phyloP scores from a whole-genome alignment of 2,113 vertebrate genomes.

The Okapia johnstoni region DNA sequence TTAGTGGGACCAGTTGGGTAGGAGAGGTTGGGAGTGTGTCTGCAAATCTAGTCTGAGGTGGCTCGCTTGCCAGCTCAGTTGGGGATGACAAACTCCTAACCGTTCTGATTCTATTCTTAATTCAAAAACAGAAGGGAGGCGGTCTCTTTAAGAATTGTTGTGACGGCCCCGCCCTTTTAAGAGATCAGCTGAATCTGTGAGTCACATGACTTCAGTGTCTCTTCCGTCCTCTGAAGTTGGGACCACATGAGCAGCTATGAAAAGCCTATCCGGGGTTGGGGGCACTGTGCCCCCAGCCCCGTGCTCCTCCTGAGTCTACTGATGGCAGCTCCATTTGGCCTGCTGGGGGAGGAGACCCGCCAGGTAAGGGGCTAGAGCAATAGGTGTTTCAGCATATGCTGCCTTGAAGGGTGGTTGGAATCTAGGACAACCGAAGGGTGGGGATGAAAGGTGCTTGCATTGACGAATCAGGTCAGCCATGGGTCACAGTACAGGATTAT shows the following conservation, averaged over 20 bases:
- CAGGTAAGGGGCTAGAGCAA: slow-evolving; percentile 42
- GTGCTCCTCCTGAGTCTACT: slow-evolving; percentile 40
- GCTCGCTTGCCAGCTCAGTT: neutral
- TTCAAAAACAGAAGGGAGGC: neutral
- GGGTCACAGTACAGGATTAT: neutral
- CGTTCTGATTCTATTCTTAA: neutral
- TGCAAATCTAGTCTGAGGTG: too few species aligned
- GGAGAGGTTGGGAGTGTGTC: neutral
- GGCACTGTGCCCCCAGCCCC: neutral
- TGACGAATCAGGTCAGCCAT: neutral
- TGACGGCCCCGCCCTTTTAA: neutral
- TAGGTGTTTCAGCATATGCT: neutral
- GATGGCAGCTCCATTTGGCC: neutral
- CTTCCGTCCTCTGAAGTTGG: neutral
- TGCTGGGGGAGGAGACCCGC: slow-evolving; percentile 57
- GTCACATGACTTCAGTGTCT: slow-evolving; percentile 41
- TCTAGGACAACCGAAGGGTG: too few species aligned
- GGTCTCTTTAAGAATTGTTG: slow-evolving; percentile 54
- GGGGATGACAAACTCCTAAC: too few species aligned
- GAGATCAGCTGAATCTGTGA: slow-evolving; percentile 7
- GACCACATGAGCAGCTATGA: neutral
- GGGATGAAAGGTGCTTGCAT: neutral
- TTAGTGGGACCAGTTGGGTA: neutral
- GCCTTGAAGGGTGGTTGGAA: neutral
- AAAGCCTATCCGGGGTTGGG: neutral